A percentile compares a stretch with the other conserved stretches of the same genome.
These are phyloP conservation scores for Leptoclinus maculatus DNA, from an alignment of 2,797 vertebrate species.

Conservation along the genomic window DNA sequence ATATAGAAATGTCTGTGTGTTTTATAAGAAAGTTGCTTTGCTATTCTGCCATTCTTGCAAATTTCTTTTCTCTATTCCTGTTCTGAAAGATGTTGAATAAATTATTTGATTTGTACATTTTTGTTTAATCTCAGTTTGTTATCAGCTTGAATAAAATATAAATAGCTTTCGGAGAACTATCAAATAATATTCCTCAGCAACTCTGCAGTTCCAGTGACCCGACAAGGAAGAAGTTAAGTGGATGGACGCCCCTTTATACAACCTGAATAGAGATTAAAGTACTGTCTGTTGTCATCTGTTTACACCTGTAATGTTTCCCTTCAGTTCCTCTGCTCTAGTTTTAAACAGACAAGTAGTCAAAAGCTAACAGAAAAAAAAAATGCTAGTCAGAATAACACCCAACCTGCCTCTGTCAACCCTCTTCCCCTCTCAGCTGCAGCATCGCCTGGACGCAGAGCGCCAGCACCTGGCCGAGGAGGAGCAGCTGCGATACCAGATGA, in stretches of 20 bases:
- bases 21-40: neutral
- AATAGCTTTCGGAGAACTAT: slow-evolving; percentile 6
- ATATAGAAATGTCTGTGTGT: slow-evolving; percentile 16
- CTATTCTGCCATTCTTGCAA: neutral
- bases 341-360: neutral
- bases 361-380: neutral
- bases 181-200: slow-evolving; percentile 16
- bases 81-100: slow-evolving; percentile 58
- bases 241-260: slow-evolving; percentile 4
- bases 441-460: slow-evolving; percentile 88
- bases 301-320: neutral
- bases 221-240: slow-evolving; percentile 17
- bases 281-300: neutral
- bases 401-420: slow-evolving; percentile 38
- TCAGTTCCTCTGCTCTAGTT: slow-evolving; percentile 11
- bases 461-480: slow-evolving; percentile 91
- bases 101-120: slow-evolving; percentile 41
- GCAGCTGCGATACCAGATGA: slow-evolving; percentile 92
- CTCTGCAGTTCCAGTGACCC: slow-evolving; percentile 21
- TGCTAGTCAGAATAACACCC: neutral
- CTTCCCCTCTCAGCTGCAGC: slow-evolving; percentile 80
- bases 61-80: slow-evolving; percentile 6
- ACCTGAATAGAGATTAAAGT: slow-evolving; percentile 6
- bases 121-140: slow-evolving; percentile 63
- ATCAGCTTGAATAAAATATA: slow-evolving; percentile 12